Conservation (phyloP, 2,113 vertebrate genomes). For the Phyllopteryx taeniolatus region DNA sequence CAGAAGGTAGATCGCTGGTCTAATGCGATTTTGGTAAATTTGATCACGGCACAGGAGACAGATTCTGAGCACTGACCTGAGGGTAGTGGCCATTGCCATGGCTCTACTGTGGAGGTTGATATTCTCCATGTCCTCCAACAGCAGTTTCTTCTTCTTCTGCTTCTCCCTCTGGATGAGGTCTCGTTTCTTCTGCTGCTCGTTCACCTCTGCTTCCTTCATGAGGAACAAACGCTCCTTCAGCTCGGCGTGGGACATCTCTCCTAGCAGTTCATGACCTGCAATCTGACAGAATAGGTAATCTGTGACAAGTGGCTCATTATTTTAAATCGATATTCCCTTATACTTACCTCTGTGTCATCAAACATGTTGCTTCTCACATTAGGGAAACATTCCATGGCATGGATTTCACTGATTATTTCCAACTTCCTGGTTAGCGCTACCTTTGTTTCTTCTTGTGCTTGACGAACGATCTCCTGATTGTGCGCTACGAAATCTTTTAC, state of each 20-base stretch:
- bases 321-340: background rate
- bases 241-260: constrained; percentile 91
- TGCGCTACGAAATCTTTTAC: constrained; percentile 83
- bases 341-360: constrained; percentile 84
- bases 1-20: too few species aligned
- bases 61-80: constrained; percentile 72
- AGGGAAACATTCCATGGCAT: constrained; percentile 74
- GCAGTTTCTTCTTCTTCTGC: constrained; percentile 74
- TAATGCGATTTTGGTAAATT: too few species aligned
- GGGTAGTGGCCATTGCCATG: constrained; percentile 67
- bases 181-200: constrained; percentile 75
- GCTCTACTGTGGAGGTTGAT: constrained; percentile 76
- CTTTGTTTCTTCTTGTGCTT: constrained; percentile 72
- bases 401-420: constrained; percentile 79
- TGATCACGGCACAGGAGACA: too few species aligned
- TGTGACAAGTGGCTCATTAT: background rate
- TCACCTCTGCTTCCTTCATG: constrained; percentile 73
- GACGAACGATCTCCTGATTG: constrained; percentile 75
- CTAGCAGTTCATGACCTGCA: constrained; percentile 80
- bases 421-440: constrained; percentile 75
- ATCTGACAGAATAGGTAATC: constrained; percentile 61
- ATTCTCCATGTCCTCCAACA: constrained; percentile 76
- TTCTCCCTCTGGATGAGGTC: constrained; percentile 80
- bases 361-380: constrained; percentile 69
- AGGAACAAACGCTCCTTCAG: constrained; percentile 80